Evolutionary conservation across 2,888 invertebrate species (phyloP), one percentile per base, ranked within the genome.

Genomic region (Drosophila recens): DNA sequence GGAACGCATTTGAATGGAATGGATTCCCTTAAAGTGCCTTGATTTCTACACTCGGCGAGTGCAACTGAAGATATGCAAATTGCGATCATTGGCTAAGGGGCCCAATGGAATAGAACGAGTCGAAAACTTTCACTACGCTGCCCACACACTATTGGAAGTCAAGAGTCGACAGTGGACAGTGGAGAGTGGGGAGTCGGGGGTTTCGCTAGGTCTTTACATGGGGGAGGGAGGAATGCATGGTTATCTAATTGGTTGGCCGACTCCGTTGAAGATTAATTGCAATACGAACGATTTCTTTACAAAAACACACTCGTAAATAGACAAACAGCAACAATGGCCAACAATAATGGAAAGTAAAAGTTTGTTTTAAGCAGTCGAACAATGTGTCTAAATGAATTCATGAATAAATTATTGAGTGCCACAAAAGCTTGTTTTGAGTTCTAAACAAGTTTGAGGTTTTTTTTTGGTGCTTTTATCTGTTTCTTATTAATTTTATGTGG

Each of bases 261-360:
- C 53, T 53, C 45, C 48, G 62, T 27, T 69, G 40, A 74, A 83
- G 83, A 83, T 87, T 83, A 83, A 87, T 84, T 83, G 83, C 87
- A 87, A 64, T 73, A 57, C 77, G 64, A 79, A 73, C 75, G 86
- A 80, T 77, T 78, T 77, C 78, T 78, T 67, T 77, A 20, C 30
- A 61, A 66, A 69, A 49, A 43, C 23, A 20, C 27, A 38, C 46
- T 45, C 57, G 17, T 46, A 45, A 33, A 56, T 57, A 46, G 69
- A 20, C 56, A 75, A 72, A 30, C 56, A 72, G 51, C 66, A 67
- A 82, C 78, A 83, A 81, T 59, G 40, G 49, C 20, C 8, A 65
- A 79, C 79, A 84, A 84, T 81, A 66, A 66, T 74, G 69, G 70
- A 85, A 85, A 85, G 87, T 85, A 85, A 85, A 85, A 87, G 86